phyloP scores from a whole-genome alignment of 64 coral and sea anemone species.

The Porites lutea region DNA sequence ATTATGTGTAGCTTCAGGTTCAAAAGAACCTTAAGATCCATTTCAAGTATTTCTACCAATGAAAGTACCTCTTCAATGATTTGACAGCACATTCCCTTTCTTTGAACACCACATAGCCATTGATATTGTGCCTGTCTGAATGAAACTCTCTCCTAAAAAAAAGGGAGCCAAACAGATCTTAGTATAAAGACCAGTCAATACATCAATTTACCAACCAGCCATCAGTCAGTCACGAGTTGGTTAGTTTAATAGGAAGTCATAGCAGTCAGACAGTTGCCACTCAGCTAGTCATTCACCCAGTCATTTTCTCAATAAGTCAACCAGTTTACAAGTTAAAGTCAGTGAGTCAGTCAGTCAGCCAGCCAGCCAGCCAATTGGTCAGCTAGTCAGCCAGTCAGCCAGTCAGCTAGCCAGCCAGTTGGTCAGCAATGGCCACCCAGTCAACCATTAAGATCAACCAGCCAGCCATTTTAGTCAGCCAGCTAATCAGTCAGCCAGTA shows the following conservation, averaged over 20 bases:
- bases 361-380: neutral
- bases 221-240: too few relatives aligned
- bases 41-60: too few relatives aligned
- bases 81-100: constrained; percentile 58
- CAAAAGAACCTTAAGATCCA: too few relatives aligned
- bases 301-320: neutral
- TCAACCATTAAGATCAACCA: neutral
- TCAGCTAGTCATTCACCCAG: neutral
- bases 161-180: neutral
- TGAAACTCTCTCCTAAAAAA: constrained; percentile 85
- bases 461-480: neutral
- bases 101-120: constrained; percentile 96
- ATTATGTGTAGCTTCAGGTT: too few relatives aligned
- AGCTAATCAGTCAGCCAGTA: neutral
- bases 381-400: neutral
- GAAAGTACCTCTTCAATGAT: constrained; percentile 66
- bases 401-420: neutral
- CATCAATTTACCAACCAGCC: too few relatives aligned
- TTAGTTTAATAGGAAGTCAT: too few relatives aligned
- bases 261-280: too few relatives aligned
- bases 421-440: neutral
- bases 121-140: constrained; percentile 77
- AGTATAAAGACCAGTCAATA: too few relatives aligned
- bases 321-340: neutral
- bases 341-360: neutral